These are phyloP conservation scores for Sorex araneus DNA, from an alignment of 2,113 vertebrate species.

Conservation along the genomic window DNA sequence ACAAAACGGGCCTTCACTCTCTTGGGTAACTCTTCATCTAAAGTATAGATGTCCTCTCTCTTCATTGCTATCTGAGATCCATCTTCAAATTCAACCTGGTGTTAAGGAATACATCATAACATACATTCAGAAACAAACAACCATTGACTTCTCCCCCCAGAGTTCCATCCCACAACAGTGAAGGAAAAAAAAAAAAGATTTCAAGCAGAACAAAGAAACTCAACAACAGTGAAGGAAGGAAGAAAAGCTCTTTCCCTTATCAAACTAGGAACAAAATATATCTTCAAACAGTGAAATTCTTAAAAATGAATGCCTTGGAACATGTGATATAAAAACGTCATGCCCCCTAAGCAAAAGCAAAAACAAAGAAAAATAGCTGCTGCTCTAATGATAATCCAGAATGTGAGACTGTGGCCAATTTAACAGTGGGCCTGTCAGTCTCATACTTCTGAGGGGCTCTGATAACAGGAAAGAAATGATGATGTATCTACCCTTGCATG, in stretches of 20 bases:
- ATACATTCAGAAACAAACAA: slow-evolving; percentile 36
- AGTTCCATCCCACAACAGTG: neutral
- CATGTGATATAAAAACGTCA: slow-evolving; percentile 22
- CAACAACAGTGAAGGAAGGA: neutral
- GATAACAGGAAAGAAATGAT: neutral
- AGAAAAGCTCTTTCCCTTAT: neutral
- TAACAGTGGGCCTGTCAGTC: neutral
- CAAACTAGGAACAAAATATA: slow-evolving; percentile 34
- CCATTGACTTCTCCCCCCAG: slow-evolving; percentile 36
- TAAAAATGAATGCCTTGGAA: slow-evolving; percentile 53
- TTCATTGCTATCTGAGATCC: slow-evolving; percentile 96
- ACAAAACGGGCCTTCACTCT: slow-evolving; percentile 98
- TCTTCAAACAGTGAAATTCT: slow-evolving; percentile 47
- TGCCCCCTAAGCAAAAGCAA: neutral
- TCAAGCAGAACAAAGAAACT: slow-evolving; percentile 21
- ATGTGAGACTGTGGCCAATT: neutral
- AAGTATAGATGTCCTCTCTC: slow-evolving; percentile 96
- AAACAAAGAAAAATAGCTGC: slow-evolving; percentile 47
- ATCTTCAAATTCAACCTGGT: slow-evolving; percentile 98
- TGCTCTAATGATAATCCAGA: slow-evolving; percentile 48
- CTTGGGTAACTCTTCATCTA: slow-evolving; percentile 98
- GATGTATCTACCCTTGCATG: neutral
- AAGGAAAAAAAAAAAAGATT: neutral
- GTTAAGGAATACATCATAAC: slow-evolving; percentile 63
- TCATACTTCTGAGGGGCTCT: neutral